Evolutionary conservation across 2,113 vertebrate genomes (phyloP), one percentile per base, ranked within the genome.

Genomic region (Xiphophorus couchianus): DNA sequence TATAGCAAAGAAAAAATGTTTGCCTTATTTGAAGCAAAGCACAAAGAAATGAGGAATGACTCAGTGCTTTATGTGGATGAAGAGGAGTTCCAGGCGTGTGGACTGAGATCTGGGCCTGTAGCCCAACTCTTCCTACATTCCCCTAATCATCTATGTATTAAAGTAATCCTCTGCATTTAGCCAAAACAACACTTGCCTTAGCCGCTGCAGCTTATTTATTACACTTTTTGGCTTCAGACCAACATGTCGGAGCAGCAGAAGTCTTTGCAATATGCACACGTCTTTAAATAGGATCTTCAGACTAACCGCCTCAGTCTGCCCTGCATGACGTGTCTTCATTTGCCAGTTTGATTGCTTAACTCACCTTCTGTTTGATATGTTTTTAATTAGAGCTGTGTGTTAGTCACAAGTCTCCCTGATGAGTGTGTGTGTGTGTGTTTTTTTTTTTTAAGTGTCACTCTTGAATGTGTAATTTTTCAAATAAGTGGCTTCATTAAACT

Each of bases 231-330:
- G 60, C 64, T 77, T 70, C 11, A 5, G 51, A 61, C 4, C 69
- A 62, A 15, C 22, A 25, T 64, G 58, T 63, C 62, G 63, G 39
- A 22, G 31, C 37, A 84, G 58, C 80, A 88, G 81, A 86, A 76
- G 83, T 85, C 65, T 44, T 65, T 61, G 9, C 81, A 88, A 91
- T 84, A 88, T 88, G 84, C 54, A 68, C 28, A 67, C 77, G 25
- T 83, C 69, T 80, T 85, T 44, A 75, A 80, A 73, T 73, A 65
- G 60, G 64, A 82, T 84, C 75, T 74, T 5, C 9, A 85, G 62
- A 76, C 69, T 35, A 77, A 83, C 82, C 69, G 78, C 76, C 42
- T 76, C 31, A 66, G 68, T 71, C 61, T 71, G 63, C 44, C 17
- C 62, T 33, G 8, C 12, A 3, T 65, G 65, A 54, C 60, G n/a